Evolutionary conservation across 2,888 invertebrate species (phyloP), one percentile per base, ranked within the genome.

Genomic region (Ectobius pallidus): DNA sequence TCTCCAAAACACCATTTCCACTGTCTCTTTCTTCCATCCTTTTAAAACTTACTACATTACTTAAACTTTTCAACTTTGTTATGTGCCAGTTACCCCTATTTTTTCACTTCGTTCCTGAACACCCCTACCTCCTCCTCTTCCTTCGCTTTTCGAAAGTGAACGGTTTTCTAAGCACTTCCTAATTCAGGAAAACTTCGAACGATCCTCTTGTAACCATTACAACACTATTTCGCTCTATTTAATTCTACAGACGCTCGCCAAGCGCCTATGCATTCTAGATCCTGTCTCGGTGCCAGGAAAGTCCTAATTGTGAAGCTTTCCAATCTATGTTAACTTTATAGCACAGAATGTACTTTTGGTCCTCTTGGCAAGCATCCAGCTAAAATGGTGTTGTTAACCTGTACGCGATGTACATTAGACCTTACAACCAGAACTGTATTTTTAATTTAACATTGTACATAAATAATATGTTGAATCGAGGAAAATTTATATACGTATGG

Each of bases 111-210:
- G 16, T 27, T 25, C 58, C 58, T 14, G 39, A 9, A 39, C 39
- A 39, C 39, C 39, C 39, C 39, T 14, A 39, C 39, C 1, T 11
- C 16, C 7, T 11, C 62, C 34, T 30, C 18, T 32, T 4, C 62
- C 62, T 20, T 34, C n/a, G n/a, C 34, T 25, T 34, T 34, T 14
- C 11, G 32, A 62, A 34, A 62, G 62, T 34, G 34, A 62, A 62
- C 20, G 62, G 62, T 62, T 62, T 62, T 62, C 18, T 62, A 62
- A 62, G 62, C 34, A 62, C 34, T 62, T 62, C 62, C 32, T 34
- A 62, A 62, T 62, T 62, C 62, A 62, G 18, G 20, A 18, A 34
- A 32, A 62, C n/a, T 34, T 62, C 34, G 62, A 62, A 34, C n/a
- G 18, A 30, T 62, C n/a, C 20, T 32, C 11, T n/a, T 20, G 32